Base-by-base conservation (phyloP, 1,140 invertebrate genomes). In the Ostrea edulis region DNA sequence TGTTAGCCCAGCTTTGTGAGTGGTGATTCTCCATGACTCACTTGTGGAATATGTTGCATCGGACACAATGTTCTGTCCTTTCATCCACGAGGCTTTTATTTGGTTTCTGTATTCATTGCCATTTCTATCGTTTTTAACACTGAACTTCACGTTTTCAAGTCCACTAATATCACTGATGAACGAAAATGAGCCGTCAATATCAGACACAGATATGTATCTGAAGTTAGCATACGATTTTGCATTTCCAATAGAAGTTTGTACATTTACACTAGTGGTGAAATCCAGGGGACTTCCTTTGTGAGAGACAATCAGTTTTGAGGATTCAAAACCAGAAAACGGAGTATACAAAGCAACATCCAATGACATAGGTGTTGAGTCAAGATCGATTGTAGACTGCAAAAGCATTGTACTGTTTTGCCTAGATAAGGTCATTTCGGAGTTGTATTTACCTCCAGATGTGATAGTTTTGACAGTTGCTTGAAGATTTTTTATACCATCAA, bases 11-110 rank as follows among this genome's bases (percentile, higher is more conserved):
- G 77, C 51, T 62, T 55, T 65, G 65, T 44, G 55, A 87, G 84
- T 54, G 8, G 90, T 90, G 25, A 82, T 82, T 81, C 84, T 77
- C 82, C 84, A 90, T 52, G 65, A 82, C 20, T 90, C 89, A 29
- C 84, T 83, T 17, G 35, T n/a, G 52, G 52, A 51, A 86, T 81
- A 91, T 0, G 55, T 44, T 29, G 58, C 89, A 86, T 91, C 90
- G 8, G 89, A 20, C 17, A 77, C 12, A 62, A 91, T 86, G 58
- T 84, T 84, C 25, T 85, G 58, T 25, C 85, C 51, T 4, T 82
- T 81, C 20, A 87, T 82, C 91, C 91, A 91, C 12, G 87, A 22
- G 20, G 84, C 65, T 65, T 89, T 84, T 54, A 88, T 52, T 77
- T 91, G 88, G 17, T 86, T 82, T 84, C 82, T 86, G 52, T 87